These are phyloP conservation scores for Andrena bicolor DNA, from an alignment of 2,888 invertebrate species.

Conservation along the genomic window DNA sequence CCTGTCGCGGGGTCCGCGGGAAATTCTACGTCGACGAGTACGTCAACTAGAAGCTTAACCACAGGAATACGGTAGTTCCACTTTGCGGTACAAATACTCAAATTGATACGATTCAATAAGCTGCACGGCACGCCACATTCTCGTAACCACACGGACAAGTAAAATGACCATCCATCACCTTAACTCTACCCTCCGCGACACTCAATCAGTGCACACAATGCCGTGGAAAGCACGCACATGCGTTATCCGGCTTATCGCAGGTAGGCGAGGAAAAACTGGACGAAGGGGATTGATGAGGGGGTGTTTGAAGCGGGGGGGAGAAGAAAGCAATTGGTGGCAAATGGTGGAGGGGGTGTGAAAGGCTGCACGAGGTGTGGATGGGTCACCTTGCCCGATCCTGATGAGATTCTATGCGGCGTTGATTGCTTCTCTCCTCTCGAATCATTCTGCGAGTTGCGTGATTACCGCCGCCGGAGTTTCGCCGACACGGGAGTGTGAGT, in stretches of 20 bases:
- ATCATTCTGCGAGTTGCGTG: slow-evolving; percentile 39
- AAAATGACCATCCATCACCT: no score
- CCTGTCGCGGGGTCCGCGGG: not conserved
- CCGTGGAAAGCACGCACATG: not conserved
- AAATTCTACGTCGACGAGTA: not conserved
- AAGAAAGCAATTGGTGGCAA: slow-evolving; percentile 24
- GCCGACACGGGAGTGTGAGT: not conserved
- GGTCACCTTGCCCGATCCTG: slow-evolving; percentile 56
- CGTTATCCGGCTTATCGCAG: not conserved
- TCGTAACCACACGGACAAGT: no score
- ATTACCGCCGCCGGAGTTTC: slow-evolving; percentile 47
- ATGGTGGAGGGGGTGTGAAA: slow-evolving; percentile 14
- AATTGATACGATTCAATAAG: no score
- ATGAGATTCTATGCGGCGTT: slow-evolving; percentile 67
- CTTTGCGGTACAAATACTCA: no score
- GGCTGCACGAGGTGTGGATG: slow-evolving; percentile 11
- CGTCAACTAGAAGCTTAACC: not conserved
- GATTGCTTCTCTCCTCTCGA: slow-evolving; percentile 65
- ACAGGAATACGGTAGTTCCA: no score
- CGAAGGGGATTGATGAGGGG: slow-evolving; percentile 18
- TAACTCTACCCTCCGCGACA: no score
- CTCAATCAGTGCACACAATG: not conserved
- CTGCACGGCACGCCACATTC: no score
- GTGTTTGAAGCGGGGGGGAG: not conserved
- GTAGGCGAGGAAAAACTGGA: slow-evolving; percentile 8